phyloP scores from a whole-genome alignment of 2,888 invertebrate genomes.

The Epistrophe eligans region DNA sequence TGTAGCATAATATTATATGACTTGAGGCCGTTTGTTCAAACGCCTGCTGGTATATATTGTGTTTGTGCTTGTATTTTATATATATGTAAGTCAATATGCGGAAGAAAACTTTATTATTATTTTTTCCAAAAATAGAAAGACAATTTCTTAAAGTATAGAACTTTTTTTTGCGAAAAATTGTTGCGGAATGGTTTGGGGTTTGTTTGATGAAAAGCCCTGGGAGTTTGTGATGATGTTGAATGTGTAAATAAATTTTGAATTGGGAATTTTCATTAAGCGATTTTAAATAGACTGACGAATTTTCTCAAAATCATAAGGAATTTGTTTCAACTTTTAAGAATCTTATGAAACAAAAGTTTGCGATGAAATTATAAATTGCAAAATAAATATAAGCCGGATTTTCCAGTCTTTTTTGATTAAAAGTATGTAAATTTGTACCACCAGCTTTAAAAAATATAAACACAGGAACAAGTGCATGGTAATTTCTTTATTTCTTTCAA shows the following conservation, averaged over 20 bases:
- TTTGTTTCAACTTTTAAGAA: no score
- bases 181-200: neutral
- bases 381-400: no score
- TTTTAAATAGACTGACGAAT: neutral
- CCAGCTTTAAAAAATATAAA: no score
- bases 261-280: neutral
- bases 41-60: neutral
- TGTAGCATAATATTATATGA: neutral
- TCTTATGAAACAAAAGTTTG: no score
- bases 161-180: neutral
- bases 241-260: neutral
- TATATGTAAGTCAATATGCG: slow-evolving; percentile 15
- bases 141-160: neutral
- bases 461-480: no score
- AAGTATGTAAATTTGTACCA: no score
- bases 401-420: no score
- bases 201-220: neutral
- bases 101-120: slow-evolving; percentile 13
- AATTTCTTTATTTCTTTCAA: no score
- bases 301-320: no score
- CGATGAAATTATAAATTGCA: no score
- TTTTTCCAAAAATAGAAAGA: neutral
- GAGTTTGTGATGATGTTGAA: neutral
- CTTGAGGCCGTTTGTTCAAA: slow-evolving; percentile 10
- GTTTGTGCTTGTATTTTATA: neutral